Percentiles rank a stretch among this genome's conserved stretches.
phyloP scores from a whole-genome alignment of 2,113 vertebrate species.

The Caloenas nicobarica region DNA sequence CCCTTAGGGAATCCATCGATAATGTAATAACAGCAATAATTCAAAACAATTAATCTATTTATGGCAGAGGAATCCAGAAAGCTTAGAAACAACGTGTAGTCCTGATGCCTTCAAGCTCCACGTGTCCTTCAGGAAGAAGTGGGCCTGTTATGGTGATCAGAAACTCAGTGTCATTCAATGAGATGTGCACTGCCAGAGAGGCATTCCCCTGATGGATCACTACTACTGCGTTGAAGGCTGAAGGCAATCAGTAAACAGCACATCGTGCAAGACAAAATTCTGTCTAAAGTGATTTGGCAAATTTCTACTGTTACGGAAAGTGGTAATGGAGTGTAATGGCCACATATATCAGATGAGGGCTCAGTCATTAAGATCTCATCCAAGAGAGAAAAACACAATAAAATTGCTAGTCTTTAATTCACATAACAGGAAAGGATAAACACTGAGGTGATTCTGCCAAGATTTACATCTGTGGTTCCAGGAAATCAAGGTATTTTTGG shows the following conservation, averaged over 20 bases:
- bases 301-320: constrained; percentile 2
- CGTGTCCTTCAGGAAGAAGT: not conserved
- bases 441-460: constrained; percentile 30
- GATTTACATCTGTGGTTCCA: constrained; percentile 43
- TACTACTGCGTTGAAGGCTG: not conserved
- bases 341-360: constrained; percentile 21
- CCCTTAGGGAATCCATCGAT: not conserved
- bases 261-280: not conserved
- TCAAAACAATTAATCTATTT: not conserved
- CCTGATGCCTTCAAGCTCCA: not conserved
- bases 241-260: constrained; percentile 3
- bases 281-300: constrained; percentile 15
- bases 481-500: constrained; percentile 52
- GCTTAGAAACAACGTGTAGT: not conserved
- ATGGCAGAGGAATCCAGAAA: not conserved
- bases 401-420: constrained; percentile 27
- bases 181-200: not conserved
- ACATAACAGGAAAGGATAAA: constrained; percentile 35
- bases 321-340: constrained; percentile 40
- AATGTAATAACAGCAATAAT: not conserved
- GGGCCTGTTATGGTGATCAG: not conserved
- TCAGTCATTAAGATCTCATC: constrained; percentile 41
- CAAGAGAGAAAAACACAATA: constrained; percentile 19
- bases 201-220: not conserved
- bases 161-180: not conserved